Conservation (phyloP, 2,113 vertebrate genomes). For the Bungarus multicinctus region DNA sequence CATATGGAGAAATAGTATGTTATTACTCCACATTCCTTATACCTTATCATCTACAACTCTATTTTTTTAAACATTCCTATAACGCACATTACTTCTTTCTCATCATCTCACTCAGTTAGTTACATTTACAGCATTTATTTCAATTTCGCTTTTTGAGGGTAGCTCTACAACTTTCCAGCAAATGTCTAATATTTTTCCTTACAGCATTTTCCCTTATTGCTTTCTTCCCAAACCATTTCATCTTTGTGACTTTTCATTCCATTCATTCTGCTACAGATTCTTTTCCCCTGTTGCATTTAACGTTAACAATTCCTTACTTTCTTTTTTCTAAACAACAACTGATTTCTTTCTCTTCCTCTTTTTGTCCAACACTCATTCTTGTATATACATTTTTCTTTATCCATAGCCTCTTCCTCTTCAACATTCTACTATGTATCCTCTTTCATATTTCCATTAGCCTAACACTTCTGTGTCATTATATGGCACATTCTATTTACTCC, state of each 20-base stretch:
- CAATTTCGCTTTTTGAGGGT: background rate
- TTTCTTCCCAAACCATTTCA: background rate
- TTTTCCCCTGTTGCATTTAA: background rate
- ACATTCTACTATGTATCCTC: background rate
- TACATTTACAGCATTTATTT: background rate
- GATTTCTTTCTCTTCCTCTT: background rate
- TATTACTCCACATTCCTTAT: background rate
- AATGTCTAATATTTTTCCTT: background rate
- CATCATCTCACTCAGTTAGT: background rate
- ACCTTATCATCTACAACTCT: background rate
- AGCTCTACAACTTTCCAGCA: background rate
- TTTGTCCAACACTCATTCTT: background rate
- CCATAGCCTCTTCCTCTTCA: background rate
- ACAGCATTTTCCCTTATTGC: background rate
- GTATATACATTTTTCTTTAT: background rate
- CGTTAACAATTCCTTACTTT: background rate
- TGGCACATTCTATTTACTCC: background rate
- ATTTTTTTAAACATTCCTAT: background rate
- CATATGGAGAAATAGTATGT: too few relatives aligned
- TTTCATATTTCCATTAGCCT: background rate
- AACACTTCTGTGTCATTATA: background rate
- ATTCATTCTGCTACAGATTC: background rate
- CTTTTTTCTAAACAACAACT: background rate
- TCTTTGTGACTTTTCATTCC: background rate
- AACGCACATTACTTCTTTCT: background rate